Conservation (phyloP, 2,888 invertebrate species). For the Drosophila subsilvestris region DNA sequence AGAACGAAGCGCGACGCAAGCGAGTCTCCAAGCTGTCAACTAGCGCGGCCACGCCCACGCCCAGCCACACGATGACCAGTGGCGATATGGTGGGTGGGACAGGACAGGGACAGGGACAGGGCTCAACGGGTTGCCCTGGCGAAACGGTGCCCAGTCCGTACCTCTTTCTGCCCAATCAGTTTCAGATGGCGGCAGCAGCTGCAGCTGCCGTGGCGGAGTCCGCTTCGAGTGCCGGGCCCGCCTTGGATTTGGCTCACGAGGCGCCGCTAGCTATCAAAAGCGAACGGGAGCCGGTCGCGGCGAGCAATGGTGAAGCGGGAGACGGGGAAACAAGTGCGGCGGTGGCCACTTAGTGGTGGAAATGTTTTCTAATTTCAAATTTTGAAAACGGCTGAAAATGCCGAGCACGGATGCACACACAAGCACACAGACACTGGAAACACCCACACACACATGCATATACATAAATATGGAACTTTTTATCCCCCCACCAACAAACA, state of each 20-base stretch:
- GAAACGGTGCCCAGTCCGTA: constrained; percentile 67
- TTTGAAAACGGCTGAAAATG: constrained; percentile 19
- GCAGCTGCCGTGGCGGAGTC: constrained; percentile 71
- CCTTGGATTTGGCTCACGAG: constrained; percentile 59
- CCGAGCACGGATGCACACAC: constrained; percentile 14
- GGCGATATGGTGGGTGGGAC: constrained; percentile 49
- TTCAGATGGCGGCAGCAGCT: constrained; percentile 80
- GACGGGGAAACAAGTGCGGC: constrained; percentile 39
- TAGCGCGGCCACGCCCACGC: constrained; percentile 47
- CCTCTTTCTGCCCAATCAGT: constrained; percentile 83
- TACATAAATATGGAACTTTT: constrained; percentile 10
- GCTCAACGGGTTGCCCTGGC: constrained; percentile 20
- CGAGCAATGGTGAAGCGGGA: constrained; percentile 64
- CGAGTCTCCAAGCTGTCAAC: constrained; percentile 81
- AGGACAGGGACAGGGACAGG: constrained; percentile 22
- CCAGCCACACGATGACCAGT: constrained; percentile 57
- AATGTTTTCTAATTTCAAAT: constrained; percentile 21
- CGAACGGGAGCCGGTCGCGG: constrained; percentile 36
- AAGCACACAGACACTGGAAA: constrained; percentile 15
- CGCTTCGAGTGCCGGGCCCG: constrained; percentile 48
- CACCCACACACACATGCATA: constrained; percentile 32
- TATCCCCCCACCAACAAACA: constrained; percentile 9
- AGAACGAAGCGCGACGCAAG: constrained; percentile 83
- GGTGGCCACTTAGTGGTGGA: constrained; percentile 41
- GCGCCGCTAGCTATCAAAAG: constrained; percentile 48